Evolutionary conservation across 2,797 vertebrate genomes (phyloP).

Genomic region (Enteromius fasciolatus): DNA sequence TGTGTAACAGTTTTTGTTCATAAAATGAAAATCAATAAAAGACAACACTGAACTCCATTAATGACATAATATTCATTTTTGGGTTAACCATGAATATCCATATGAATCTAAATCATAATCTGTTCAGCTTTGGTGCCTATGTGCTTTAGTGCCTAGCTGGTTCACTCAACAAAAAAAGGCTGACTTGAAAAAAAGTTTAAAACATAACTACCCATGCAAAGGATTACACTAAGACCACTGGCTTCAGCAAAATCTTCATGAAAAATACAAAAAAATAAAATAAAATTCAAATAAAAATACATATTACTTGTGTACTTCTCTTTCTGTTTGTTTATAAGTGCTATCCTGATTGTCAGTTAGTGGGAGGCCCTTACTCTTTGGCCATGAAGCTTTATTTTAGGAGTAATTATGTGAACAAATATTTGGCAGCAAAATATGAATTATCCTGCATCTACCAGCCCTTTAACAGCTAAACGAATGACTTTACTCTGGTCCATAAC

Average conservation of each 20-base stretch:
- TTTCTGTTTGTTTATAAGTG: constrained; percentile 20
- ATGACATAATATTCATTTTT: neutral
- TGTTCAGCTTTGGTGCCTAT: constrained; percentile 36
- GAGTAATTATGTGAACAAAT: constrained; percentile 50
- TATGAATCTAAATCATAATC: constrained; percentile 14
- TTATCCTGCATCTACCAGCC: constrained; percentile 47
- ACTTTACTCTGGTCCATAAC: constrained; percentile 78
- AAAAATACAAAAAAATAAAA: constrained; percentile 50
- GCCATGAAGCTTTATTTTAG: constrained; percentile 38
- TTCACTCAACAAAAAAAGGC: constrained; percentile 45
- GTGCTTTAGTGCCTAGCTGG: constrained; percentile 47
- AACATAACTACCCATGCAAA: constrained; percentile 60
- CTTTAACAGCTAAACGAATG: constrained; percentile 54
- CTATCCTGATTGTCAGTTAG: constrained; percentile 56
- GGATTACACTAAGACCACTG: constrained; percentile 49
- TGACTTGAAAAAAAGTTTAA: constrained; percentile 52
- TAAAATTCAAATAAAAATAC: constrained; percentile 41
- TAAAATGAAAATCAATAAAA: neutral
- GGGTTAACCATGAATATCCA: neutral
- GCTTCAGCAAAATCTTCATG: constrained; percentile 50
- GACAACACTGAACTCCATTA: neutral
- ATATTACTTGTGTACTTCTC: constrained; percentile 20
- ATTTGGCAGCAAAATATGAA: constrained; percentile 51
- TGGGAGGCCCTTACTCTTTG: constrained; percentile 38
- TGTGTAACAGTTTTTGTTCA: neutral